Evolutionary conservation across 2,888 invertebrate species (phyloP), one percentile per base, ranked within the genome.

Genomic region (Amphimallon solstitiale): DNA sequence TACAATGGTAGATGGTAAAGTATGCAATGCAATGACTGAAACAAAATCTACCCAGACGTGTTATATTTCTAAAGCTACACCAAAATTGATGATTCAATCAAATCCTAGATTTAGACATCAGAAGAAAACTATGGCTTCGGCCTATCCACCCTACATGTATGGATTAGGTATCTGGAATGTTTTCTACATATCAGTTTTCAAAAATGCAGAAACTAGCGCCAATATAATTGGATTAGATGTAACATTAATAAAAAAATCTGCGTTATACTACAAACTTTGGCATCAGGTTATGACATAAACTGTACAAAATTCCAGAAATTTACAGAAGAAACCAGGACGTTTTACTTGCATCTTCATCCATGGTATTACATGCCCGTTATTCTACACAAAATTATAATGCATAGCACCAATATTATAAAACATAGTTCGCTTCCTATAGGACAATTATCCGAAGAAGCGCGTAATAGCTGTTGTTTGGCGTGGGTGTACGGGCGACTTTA

Each of bases 1-100:
- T 45, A 64, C 71, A 6, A 73, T 73, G 66, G 62, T 75, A 15
- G 69, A 74, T 54, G 71, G 71, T 15, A 76, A 73, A 68, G 70
- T 75, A 14, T 67, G 65, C 14, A 68, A 68, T 46, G 63, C 68
- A 17, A 21, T 72, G 19, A 68, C 73, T 43, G 43, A 43, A 43
- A 43, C 43, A 12, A n/a, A 43, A 43, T 43, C 43, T 43, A 43
- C 14, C 9, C 12, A 43, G 43, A 43, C 12, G 5, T 43, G 43
- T 43, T 43, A 43, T 43, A 43, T 43, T 43, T 43, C 14, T 43
- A 43, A 43, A 43, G 43, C 43, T 9, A 43, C 43, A 43, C 43
- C 43, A 43, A 43, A 43, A 14, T 43, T 43, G 9, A 43, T 43
- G 14, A 43, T 14, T 14, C 43, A 43, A 43, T 15, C 43, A 43